Percentiles rank a stretch among this genome's conserved stretches.
These are phyloP conservation scores for Galemys pyrenaicus DNA, from an alignment of 2,113 vertebrate genomes.

Conservation along the genomic window DNA sequence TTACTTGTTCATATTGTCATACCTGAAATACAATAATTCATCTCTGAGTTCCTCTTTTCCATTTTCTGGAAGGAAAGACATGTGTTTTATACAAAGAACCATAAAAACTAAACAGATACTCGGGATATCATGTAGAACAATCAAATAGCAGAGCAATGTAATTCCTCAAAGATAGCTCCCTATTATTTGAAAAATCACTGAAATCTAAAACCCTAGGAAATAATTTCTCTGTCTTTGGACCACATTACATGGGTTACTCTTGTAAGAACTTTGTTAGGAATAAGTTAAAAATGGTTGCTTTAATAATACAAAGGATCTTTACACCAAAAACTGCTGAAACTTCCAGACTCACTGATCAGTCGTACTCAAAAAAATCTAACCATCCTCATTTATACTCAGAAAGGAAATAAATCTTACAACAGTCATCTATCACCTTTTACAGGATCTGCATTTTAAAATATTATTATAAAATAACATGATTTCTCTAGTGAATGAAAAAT, in stretches of 20 bases:
- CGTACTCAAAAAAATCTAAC: slow-evolving; percentile 5
- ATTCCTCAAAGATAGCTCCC: background rate
- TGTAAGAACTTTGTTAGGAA: background rate
- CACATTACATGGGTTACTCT: background rate
- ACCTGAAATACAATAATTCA: background rate
- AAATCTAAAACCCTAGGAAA: slow-evolving; percentile 10
- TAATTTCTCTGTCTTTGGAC: background rate
- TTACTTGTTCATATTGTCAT: background rate
- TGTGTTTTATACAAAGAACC: background rate
- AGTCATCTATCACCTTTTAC: slow-evolving; percentile 43
- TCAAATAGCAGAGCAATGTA: background rate
- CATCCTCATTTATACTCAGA: background rate
- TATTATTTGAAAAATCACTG: background rate
- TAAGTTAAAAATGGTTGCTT: background rate
- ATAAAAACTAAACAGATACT: background rate
- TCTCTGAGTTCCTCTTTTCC: background rate
- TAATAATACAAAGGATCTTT: background rate
- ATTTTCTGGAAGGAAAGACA: background rate
- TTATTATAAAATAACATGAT: slow-evolving; percentile 60
- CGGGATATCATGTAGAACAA: background rate
- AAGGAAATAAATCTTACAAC: slow-evolving; percentile 50
- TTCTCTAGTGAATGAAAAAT: slow-evolving; percentile 57
- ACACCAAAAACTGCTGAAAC: background rate
- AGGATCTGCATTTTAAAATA: slow-evolving; percentile 52
- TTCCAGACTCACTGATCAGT: background rate